phyloP scores from a whole-genome alignment of 1,140 invertebrate species.

The Eueides isabella region DNA sequence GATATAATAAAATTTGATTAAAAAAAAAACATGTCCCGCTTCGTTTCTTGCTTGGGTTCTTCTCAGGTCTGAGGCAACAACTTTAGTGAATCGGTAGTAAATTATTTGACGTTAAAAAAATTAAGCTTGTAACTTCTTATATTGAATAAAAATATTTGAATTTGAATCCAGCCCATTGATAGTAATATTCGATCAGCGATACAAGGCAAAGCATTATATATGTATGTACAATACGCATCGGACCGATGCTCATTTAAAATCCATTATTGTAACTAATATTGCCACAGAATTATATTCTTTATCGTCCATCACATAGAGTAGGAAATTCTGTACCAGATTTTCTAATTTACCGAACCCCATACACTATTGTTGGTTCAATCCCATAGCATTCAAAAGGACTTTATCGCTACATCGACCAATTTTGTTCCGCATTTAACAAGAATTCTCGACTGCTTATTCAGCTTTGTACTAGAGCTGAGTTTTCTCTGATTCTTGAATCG shows the following conservation, averaged over 20 bases:
- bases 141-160: not conserved
- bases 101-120: too few relatives aligned
- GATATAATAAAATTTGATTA: too few relatives aligned
- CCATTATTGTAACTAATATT: not conserved
- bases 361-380: slow-evolving; percentile 34
- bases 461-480: not conserved
- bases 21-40: not conserved
- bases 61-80: too few relatives aligned
- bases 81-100: too few relatives aligned
- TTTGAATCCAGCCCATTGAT: slow-evolving; percentile 4
- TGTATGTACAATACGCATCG: slow-evolving; percentile 11
- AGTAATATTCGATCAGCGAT: not conserved
- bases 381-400: slow-evolving; percentile 35
- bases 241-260: slow-evolving; percentile 33
- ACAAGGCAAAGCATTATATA: not conserved
- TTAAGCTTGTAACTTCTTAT: too few relatives aligned
- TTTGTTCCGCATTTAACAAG: slow-evolving; percentile 14
- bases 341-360: slow-evolving; percentile 18
- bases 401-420: slow-evolving; percentile 27
- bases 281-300: not conserved
- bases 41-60: too few relatives aligned
- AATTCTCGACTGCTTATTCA: not conserved
- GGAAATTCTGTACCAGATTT: slow-evolving; percentile 1
- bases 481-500: not conserved
- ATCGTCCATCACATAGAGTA: not conserved